A percentile compares a stretch with the other conserved stretches of the same genome.
phyloP scores from a whole-genome alignment of 2,113 vertebrate species.

The Setophaga kirtlandii region DNA sequence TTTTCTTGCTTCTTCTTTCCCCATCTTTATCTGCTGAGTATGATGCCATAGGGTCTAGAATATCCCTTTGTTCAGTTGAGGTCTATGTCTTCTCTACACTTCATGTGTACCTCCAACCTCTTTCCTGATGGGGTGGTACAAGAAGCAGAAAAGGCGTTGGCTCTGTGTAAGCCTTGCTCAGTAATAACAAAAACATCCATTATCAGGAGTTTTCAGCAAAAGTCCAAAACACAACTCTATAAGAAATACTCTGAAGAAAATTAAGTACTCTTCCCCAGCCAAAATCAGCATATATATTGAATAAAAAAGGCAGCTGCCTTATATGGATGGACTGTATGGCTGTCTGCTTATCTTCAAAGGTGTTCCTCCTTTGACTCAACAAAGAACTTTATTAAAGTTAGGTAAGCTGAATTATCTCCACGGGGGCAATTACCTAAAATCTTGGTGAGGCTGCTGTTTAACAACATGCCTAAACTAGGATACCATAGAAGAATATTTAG shows the following conservation, averaged over 20 bases:
- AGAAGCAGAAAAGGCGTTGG: background rate
- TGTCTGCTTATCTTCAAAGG: background rate
- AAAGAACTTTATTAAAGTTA: background rate
- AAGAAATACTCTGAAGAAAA: background rate
- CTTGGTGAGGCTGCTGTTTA: background rate
- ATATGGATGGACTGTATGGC: background rate
- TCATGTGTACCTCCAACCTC: background rate
- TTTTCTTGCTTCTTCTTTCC: background rate
- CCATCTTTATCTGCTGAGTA: background rate
- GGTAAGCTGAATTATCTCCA: background rate
- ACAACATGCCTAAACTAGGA: background rate
- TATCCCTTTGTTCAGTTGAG: background rate
- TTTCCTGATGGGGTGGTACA: background rate
- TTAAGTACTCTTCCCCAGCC: background rate
- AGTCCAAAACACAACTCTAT: background rate
- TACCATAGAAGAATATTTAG: background rate
- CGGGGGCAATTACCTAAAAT: background rate
- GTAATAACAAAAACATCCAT: background rate
- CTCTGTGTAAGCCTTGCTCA: background rate
- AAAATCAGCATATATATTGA: background rate
- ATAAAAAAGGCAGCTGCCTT: background rate
- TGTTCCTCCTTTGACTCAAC: background rate
- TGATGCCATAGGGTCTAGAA: background rate
- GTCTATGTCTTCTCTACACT: background rate
- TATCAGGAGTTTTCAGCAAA: background rate